phyloP scores from a whole-genome alignment of 2,797 vertebrate genomes.

The Macrochelys suwanniensis region DNA sequence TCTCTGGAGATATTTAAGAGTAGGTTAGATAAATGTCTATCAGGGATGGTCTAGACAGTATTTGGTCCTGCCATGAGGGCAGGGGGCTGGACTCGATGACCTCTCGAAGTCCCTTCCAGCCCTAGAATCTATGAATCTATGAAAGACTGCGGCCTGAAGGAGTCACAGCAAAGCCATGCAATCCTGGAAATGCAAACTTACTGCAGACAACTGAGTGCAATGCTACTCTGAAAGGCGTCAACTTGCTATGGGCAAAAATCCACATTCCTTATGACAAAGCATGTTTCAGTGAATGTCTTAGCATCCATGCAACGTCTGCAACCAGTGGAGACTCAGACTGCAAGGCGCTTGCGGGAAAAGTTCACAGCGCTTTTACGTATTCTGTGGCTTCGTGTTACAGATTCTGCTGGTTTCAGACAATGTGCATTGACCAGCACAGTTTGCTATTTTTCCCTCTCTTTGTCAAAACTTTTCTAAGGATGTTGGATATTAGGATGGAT shows the following conservation, averaged over 20 bases:
- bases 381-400: not conserved
- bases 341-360: not conserved
- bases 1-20: no score
- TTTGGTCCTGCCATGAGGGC: no score
- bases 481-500: no score
- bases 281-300: not conserved
- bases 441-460: not conserved
- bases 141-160: not conserved
- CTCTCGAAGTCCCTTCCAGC: no score
- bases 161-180: not conserved
- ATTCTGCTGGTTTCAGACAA: not conserved
- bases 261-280: not conserved
- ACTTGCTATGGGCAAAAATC: not conserved
- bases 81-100: no score
- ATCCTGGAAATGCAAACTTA: not conserved
- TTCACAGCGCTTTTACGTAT: fast-evolving
- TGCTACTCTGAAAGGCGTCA: constrained; percentile 1
- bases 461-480: not conserved
- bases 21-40: no score
- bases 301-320: not conserved
- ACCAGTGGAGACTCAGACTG: not conserved
- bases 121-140: no score
- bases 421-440: not conserved
- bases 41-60: no score
- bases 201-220: not conserved